These are phyloP conservation scores for Glyphotaelius pellucidus DNA, from an alignment of 2,888 invertebrate species.

Conservation along the genomic window DNA sequence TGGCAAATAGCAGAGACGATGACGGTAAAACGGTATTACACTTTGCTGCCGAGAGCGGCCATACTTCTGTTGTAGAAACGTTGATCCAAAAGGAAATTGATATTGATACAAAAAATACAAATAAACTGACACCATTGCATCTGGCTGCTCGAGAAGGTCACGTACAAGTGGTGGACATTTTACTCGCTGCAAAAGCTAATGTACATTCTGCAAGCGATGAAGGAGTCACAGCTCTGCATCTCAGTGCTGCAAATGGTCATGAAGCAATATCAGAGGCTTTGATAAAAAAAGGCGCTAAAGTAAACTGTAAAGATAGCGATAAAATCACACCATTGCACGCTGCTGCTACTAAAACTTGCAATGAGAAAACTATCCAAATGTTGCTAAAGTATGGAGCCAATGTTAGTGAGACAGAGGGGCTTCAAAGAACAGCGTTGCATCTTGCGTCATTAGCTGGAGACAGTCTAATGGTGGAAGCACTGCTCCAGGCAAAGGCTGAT, in stretches of 20 bases:
- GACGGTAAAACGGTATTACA: neutral
- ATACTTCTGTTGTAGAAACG: neutral
- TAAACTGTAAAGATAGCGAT: neutral
- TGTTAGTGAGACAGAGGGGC: neutral
- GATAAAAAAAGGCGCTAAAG: neutral
- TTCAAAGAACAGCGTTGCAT: neutral
- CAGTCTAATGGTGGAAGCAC: neutral
- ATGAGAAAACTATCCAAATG: neutral
- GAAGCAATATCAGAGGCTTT: neutral
- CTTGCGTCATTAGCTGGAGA: neutral
- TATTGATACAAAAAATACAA: neutral
- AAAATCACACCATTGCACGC: neutral
- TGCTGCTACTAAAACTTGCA: neutral
- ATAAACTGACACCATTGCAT: conserved; percentile 2
- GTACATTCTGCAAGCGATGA: neutral
- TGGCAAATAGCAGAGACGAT: neutral
- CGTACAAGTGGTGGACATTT: neutral
- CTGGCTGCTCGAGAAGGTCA: neutral
- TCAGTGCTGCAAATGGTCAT: no score
- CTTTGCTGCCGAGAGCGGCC: neutral
- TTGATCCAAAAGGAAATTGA: neutral
- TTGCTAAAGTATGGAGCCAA: neutral
- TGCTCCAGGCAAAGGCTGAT: neutral
- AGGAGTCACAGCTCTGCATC: neutral
- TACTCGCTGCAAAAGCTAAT: neutral